Percentiles rank a stretch among this genome's conserved stretches.
Conservation (phyloP, 2,888 invertebrate species). For the Apamea crenata region DNA sequence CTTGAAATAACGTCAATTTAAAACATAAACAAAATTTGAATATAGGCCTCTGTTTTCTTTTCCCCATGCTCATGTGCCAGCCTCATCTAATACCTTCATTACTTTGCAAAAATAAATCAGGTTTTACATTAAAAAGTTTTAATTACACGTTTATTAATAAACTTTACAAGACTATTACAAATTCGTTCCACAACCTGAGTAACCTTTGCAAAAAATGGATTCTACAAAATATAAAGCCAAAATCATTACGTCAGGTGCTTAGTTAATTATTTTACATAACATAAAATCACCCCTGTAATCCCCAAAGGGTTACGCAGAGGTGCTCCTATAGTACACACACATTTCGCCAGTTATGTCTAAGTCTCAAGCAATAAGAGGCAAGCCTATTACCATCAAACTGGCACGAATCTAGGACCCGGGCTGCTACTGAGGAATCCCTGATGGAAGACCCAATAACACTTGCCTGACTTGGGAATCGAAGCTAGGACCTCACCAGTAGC, state of each 20-base stretch:
- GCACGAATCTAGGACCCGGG: neutral
- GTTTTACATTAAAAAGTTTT: neutral
- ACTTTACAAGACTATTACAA: neutral
- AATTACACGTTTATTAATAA: neutral
- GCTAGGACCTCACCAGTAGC: neutral
- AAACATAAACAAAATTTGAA: too few species aligned
- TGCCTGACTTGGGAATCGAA: neutral
- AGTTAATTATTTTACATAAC: neutral
- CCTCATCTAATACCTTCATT: too few species aligned
- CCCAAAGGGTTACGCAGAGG: too few species aligned
- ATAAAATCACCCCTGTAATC: too few species aligned
- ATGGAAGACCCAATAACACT: neutral
- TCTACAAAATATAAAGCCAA: too few species aligned
- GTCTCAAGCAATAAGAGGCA: neutral
- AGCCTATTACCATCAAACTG: neutral
- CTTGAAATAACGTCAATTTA: too few species aligned
- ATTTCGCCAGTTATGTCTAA: neutral
- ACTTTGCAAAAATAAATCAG: neutral
- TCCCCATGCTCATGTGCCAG: too few species aligned
- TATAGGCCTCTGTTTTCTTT: too few species aligned
- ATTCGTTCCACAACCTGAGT: neutral
- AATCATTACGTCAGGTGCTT: neutral
- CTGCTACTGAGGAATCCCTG: neutral
- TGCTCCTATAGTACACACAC: too few species aligned
- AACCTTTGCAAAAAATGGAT: neutral